Conservation (phyloP, 2,797 vertebrate genomes). For the Cyclura pinguis region DNA sequence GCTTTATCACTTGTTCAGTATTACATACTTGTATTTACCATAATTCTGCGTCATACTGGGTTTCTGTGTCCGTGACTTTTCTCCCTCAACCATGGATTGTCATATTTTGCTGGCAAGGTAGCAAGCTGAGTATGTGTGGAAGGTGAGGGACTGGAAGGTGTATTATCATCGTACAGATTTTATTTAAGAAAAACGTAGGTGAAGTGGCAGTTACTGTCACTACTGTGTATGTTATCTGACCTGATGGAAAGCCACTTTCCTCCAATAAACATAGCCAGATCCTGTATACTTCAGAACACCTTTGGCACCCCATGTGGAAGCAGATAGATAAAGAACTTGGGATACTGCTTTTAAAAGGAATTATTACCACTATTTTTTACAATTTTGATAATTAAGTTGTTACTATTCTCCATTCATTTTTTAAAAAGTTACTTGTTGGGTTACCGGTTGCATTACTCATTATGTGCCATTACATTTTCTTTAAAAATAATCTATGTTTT, state of each 20-base stretch:
- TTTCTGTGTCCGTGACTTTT: background rate
- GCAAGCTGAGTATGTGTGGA: background rate
- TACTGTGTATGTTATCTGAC: background rate
- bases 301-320: slow-evolving; percentile 19
- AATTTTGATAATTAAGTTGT: no score
- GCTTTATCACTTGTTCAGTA: background rate
- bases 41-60: background rate
- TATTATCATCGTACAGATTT: background rate
- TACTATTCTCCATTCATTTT: no score
- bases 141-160: background rate
- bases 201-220: background rate
- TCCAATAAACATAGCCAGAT: background rate
- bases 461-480: no score
- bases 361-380: no score
- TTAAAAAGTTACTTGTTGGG: no score
- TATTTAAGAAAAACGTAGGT: background rate
- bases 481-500: no score
- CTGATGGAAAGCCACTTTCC: background rate
- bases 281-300: background rate
- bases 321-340: background rate
- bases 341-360: background rate
- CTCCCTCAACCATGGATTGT: background rate
- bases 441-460: no score
- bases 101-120: background rate
- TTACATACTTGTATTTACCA: background rate